phyloP scores from a whole-genome alignment of 2,113 vertebrate species.

The Pipa parva region DNA sequence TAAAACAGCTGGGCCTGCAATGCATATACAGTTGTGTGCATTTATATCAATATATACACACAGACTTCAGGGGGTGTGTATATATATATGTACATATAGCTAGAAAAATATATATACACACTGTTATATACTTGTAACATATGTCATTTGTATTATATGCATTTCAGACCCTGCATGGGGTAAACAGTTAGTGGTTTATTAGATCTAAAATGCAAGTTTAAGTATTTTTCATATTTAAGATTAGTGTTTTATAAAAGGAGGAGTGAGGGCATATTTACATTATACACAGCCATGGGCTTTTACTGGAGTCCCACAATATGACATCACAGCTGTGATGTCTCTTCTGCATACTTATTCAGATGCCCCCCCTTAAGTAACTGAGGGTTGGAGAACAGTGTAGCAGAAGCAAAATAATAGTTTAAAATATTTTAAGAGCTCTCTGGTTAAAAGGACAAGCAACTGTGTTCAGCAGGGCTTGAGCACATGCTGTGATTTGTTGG shows the following conservation, averaged over 20 bases:
- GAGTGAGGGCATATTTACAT: constrained; percentile 23
- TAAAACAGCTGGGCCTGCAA: not conserved
- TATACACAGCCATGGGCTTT: constrained; percentile 35
- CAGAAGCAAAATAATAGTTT: not conserved
- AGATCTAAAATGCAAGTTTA: constrained; percentile 35
- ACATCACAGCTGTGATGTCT: not conserved
- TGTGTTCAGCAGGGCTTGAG: not conserved
- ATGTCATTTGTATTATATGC: not conserved
- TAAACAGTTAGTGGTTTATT: constrained; percentile 38
- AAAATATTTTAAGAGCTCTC: not conserved
- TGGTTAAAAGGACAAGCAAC: not conserved
- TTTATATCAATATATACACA: not conserved
- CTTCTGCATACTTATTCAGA: not conserved
- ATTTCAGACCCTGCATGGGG: constrained; percentile 7
- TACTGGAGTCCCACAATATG: not conserved
- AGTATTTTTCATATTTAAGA: constrained; percentile 24
- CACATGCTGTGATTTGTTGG: not conserved
- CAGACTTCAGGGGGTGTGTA: not conserved
- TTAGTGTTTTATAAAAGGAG: constrained; percentile 38
- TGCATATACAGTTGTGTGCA: not conserved
- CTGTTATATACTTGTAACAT: constrained; percentile 1
- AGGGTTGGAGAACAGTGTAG: not conserved
- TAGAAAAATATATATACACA: constrained; percentile 6
- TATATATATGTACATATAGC: not conserved
- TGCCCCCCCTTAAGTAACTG: not conserved